These are phyloP conservation scores for Drosophila cognata DNA, from an alignment of 2,888 invertebrate species.

Conservation along the genomic window DNA sequence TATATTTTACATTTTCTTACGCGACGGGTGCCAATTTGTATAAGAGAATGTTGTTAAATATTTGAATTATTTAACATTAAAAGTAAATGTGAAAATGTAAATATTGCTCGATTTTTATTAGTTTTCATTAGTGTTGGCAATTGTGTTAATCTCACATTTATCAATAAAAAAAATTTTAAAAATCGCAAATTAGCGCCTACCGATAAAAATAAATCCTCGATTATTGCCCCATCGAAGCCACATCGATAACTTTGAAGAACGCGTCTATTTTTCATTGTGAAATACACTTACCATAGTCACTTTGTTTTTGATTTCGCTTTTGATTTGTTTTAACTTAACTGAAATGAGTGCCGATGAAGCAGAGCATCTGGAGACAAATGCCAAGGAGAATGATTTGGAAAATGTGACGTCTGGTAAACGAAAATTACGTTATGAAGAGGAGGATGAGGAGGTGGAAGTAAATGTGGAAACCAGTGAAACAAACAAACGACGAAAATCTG, in stretches of 20 bases:
- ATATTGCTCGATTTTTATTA: not conserved
- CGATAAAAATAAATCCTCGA: constrained; percentile 1
- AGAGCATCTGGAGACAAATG: not conserved
- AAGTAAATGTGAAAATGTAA: not conserved
- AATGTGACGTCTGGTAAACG: constrained; percentile 18
- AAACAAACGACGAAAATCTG: constrained; percentile 41
- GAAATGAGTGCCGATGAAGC: constrained; percentile 4
- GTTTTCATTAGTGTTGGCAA: not conserved
- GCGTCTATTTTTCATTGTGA: constrained; percentile 38
- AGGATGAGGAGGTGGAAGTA: not conserved
- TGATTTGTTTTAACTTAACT: not conserved
- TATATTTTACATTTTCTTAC: not conserved
- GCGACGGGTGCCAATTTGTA: not conserved
- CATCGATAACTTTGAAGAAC: constrained; percentile 5
- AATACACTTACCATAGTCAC: constrained; percentile 20
- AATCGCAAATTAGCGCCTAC: not conserved
- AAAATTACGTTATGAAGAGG: constrained; percentile 11
- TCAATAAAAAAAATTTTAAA: not conserved
- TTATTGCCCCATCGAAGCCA: not conserved
- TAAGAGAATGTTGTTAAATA: not conserved
- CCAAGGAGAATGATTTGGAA: constrained; percentile 1
- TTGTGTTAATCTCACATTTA: not conserved
- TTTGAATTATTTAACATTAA: not conserved
- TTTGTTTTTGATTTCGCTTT: not conserved
- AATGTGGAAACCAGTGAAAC: not conserved